phyloP scores from a whole-genome alignment of 2,888 invertebrate genomes.

The Platerodrilus igneus region DNA sequence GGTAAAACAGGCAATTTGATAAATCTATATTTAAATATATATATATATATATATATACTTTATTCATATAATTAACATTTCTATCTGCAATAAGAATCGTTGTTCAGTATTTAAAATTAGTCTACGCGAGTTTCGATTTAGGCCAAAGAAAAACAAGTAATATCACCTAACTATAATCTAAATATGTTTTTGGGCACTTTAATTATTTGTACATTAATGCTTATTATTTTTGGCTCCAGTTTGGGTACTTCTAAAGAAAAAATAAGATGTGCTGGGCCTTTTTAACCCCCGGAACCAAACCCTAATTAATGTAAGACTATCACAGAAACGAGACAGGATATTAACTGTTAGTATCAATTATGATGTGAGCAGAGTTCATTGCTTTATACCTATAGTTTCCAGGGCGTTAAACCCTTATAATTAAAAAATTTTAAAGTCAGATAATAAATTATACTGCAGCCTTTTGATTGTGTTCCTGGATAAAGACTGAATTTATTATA shows the following conservation, averaged over 20 bases:
- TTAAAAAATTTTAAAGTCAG: too few relatives aligned
- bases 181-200: conserved; percentile 38
- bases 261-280: conserved; percentile 25
- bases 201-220: conserved; percentile 33
- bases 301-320: conserved; percentile 26
- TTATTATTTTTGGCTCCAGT: conserved; percentile 24
- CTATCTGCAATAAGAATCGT: conserved; percentile 48
- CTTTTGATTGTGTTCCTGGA: too few relatives aligned
- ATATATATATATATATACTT: too few relatives aligned
- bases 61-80: too few relatives aligned
- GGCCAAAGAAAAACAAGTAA: conserved; percentile 45
- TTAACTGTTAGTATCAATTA: conserved; percentile 18
- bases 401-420: too few relatives aligned
- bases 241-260: conserved; percentile 22
- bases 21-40: conserved; percentile 43
- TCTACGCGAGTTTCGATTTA: conserved; percentile 50
- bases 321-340: conserved; percentile 29
- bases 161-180: conserved; percentile 38
- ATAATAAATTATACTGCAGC: too few relatives aligned
- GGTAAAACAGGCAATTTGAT: conserved; percentile 48
- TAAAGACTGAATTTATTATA: too few relatives aligned
- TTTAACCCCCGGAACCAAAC: conserved; percentile 28
- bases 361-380: conserved; percentile 25
- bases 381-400: conserved; percentile 30
- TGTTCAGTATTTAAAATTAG: conserved; percentile 51